A percentile compares a stretch with the other conserved stretches of the same genome.
Conservation (phyloP, 1,140 invertebrate species). For the Harpegnathos saltator region DNA sequence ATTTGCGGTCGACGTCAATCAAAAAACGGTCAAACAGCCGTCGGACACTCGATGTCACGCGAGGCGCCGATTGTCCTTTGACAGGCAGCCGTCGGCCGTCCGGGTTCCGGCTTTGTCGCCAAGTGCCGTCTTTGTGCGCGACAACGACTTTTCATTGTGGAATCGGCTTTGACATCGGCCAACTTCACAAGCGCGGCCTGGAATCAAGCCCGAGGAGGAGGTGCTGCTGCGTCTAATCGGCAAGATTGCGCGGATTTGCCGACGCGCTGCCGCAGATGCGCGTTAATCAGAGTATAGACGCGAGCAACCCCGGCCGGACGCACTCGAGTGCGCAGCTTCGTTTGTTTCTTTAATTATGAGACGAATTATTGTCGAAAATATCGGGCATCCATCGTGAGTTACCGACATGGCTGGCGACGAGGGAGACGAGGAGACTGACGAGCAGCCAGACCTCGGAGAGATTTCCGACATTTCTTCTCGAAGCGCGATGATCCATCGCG, state of each 20-base stretch:
- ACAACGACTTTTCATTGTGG: constrained; percentile 70
- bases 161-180: constrained; percentile 59
- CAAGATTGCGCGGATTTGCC: constrained; percentile 23
- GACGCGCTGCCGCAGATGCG: neutral
- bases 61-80: constrained; percentile 70
- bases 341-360: too few species aligned
- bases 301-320: too few species aligned
- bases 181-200: constrained; percentile 31
- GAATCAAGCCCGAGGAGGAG: constrained; percentile 18
- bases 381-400: too few species aligned
- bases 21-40: constrained; percentile 65
- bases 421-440: too few species aligned
- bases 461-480: too few species aligned
- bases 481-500: too few species aligned
- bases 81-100: constrained; percentile 71
- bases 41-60: constrained; percentile 75
- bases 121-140: constrained; percentile 57
- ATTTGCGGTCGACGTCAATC: constrained; percentile 68
- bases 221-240: neutral
- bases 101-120: constrained; percentile 64
- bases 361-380: too few species aligned
- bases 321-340: too few species aligned
- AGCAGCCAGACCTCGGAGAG: too few species aligned
- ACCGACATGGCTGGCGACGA: too few species aligned
- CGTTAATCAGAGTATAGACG: neutral